Evolutionary conservation across 2,113 vertebrate species (phyloP).

Genomic region (Terrapene triunguis): DNA sequence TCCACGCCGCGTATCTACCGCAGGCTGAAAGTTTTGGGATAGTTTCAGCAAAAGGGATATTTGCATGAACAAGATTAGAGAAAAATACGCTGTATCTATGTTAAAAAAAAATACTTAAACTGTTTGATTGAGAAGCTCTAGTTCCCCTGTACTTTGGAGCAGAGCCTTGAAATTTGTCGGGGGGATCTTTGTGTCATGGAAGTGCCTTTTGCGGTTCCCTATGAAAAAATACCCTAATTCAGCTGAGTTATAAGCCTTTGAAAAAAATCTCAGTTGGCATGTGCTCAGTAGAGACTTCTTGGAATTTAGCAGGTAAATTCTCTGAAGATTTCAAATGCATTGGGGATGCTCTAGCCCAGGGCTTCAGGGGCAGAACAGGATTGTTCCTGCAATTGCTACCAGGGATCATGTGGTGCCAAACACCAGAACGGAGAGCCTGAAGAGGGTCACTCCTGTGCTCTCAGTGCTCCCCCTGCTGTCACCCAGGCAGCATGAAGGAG

Average conservation of each 20-base stretch:
- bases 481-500: rapidly evolving
- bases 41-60: constrained; percentile 18
- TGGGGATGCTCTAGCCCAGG: background rate
- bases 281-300: constrained; percentile 19
- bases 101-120: constrained; percentile 7
- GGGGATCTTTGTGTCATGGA: background rate
- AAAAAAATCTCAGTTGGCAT: constrained; percentile 37
- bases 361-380: background rate
- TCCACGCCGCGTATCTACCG: background rate
- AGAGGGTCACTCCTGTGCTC: background rate
- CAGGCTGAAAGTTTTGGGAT: background rate
- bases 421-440: background rate
- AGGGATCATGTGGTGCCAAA: background rate
- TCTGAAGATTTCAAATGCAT: constrained; percentile 1
- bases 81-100: background rate
- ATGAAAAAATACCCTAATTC: background rate
- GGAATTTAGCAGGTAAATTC: constrained; percentile 25
- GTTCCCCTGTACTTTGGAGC: constrained; percentile 9
- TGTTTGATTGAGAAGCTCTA: constrained; percentile 30
- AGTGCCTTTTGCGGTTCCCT: constrained; percentile 36
- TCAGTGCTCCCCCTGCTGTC: background rate
- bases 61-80: constrained; percentile 16
- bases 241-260: constrained; percentile 29
- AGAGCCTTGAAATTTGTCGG: constrained; percentile 33
- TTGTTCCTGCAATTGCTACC: background rate